phyloP scores from a whole-genome alignment of 2,113 vertebrate species.

The Holacanthus passer region DNA sequence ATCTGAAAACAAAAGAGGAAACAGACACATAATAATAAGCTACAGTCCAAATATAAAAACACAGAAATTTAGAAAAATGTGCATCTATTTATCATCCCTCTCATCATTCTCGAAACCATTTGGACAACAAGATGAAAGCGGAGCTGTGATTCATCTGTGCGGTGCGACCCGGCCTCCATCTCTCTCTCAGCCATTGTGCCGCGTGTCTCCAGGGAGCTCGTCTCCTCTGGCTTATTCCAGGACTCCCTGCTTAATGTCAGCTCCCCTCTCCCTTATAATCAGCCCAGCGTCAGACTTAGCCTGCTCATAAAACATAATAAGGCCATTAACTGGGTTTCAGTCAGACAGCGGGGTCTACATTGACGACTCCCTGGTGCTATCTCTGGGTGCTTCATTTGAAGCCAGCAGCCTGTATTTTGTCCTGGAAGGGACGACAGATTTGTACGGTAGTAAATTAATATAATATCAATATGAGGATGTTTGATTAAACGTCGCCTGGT shows the following conservation, averaged over 20 bases:
- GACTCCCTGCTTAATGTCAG: conserved; percentile 49
- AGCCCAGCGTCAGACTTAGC: conserved; percentile 52
- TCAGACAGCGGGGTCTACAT: not conserved
- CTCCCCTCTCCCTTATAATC: conserved; percentile 43
- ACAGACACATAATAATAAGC: not conserved
- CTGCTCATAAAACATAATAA: conserved; percentile 60
- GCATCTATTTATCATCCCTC: not conserved
- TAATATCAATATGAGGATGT: not conserved
- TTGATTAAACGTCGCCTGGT: conserved; percentile 26
- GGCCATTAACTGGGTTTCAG: conserved; percentile 35
- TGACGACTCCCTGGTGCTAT: not conserved
- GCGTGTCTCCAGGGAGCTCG: conserved; percentile 44
- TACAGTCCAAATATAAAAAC: not conserved
- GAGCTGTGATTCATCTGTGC: conserved; percentile 35
- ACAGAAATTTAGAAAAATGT: not conserved
- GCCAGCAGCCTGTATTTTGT: not conserved
- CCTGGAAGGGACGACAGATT: not conserved
- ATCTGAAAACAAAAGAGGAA: conserved; percentile 17
- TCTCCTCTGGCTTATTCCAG: conserved; percentile 41
- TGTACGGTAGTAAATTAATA: not conserved
- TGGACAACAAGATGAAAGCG: conserved; percentile 23
- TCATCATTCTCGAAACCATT: conserved; percentile 21
- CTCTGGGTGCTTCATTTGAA: not conserved
- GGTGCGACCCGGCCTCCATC: conserved; percentile 19
- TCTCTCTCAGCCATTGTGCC: conserved; percentile 33